phyloP scores from a whole-genome alignment of 2,888 invertebrate species.

The Euspilapteryx auroguttella region DNA sequence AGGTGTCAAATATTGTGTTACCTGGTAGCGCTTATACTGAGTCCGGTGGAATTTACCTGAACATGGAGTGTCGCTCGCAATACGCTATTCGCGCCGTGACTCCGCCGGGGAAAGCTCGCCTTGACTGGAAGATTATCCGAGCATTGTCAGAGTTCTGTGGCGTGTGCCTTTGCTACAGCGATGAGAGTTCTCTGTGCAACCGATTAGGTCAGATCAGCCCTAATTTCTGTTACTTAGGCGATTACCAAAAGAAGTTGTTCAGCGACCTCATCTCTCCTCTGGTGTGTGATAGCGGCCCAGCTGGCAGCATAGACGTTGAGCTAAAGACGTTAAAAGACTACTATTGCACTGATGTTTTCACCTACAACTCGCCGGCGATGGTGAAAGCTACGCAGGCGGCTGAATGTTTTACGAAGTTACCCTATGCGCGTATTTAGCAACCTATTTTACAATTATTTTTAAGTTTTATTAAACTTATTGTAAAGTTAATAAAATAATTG shows the following conservation, averaged over 20 bases:
- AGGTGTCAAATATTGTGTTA: constrained; percentile 84
- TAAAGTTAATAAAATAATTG: too few relatives aligned
- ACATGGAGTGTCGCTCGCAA: constrained; percentile 95
- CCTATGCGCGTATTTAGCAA: constrained; percentile 14
- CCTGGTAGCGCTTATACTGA: constrained; percentile 98
- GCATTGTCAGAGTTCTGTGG: constrained; percentile 35
- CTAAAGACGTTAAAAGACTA: constrained; percentile 29
- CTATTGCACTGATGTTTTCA: constrained; percentile 38
- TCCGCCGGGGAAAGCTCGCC: constrained; percentile 90
- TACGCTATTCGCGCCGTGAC: constrained; percentile 84
- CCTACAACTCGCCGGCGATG: constrained; percentile 40
- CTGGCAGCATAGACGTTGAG: constrained; percentile 17
- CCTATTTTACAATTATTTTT: not conserved
- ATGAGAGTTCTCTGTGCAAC: constrained; percentile 17
- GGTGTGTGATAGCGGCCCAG: constrained; percentile 6
- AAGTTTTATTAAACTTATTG: not conserved
- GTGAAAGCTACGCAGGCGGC: constrained; percentile 28
- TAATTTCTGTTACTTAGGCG: constrained; percentile 21
- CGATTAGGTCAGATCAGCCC: constrained; percentile 38
- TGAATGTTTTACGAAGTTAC: constrained; percentile 12
- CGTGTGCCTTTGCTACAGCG: constrained; percentile 22
- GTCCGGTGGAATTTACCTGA: constrained; percentile 90
- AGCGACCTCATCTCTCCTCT: constrained; percentile 13
- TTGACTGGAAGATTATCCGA: constrained; percentile 94
- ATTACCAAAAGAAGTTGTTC: constrained; percentile 25